Evolutionary conservation across 2,888 invertebrate genomes (phyloP).

Genomic region (Alloplasta piceator): DNA sequence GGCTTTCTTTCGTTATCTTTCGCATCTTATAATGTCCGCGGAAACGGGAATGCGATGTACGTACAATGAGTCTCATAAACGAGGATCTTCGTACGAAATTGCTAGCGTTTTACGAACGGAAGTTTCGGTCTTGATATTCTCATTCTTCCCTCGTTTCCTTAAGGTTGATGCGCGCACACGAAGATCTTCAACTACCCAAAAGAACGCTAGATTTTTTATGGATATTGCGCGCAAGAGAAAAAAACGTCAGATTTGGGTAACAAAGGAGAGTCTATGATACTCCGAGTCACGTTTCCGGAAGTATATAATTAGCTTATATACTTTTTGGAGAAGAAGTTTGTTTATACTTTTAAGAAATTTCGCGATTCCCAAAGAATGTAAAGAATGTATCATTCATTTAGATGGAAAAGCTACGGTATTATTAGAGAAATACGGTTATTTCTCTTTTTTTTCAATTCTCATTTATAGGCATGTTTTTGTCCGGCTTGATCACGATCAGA

Average conservation of each 20-base stretch:
- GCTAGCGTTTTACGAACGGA: constrained; percentile 5
- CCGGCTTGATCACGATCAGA: too few species aligned
- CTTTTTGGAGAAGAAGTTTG: background rate
- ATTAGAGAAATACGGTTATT: too few species aligned
- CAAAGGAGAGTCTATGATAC: background rate
- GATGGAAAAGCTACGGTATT: too few species aligned
- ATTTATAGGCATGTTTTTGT: too few species aligned
- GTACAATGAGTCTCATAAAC: constrained; percentile 37
- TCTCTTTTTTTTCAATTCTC: too few species aligned
- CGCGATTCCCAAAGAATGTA: background rate
- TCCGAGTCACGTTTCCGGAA: too few species aligned
- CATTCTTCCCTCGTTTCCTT: background rate
- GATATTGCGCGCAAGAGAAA: background rate
- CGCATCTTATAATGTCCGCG: constrained; percentile 14
- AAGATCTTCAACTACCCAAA: background rate
- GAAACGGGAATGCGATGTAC: constrained; percentile 15
- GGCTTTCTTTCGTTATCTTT: constrained; percentile 1
- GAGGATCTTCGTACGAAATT: constrained; percentile 30
- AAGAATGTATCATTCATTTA: background rate
- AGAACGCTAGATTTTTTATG: constrained; percentile 4
- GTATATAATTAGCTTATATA: background rate
- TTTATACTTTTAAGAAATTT: constrained; percentile 3
- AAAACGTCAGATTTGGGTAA: background rate
- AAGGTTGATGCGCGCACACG: background rate
- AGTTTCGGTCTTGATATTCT: too few species aligned